Base-by-base conservation (phyloP, 2,888 invertebrate species). In the Pandemis corylana region DNA sequence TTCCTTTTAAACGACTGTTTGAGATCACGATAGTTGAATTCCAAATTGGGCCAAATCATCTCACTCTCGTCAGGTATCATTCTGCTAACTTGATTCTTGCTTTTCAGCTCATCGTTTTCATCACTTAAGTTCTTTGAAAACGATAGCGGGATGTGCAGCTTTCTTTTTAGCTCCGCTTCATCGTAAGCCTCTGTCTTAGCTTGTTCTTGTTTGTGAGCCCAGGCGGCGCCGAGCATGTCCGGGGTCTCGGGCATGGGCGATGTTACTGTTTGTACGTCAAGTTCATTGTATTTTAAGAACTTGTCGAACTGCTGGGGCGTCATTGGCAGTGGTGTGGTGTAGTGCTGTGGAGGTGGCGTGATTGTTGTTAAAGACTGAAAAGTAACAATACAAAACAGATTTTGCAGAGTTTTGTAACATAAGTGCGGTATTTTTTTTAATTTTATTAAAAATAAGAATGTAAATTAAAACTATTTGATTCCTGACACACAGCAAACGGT, bases 241-340 rank as follows among this genome's bases (percentile, higher is more conserved):
- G 71, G 51, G 0, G 59, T 20, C 9, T 66, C 70, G 7, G 53
- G n/a, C 4, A 62, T 68, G 1, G 91, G 88, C 0, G 84, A 77
- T 0, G 88, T 91, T 0, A 92, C 85, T 0, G 85, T 85, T 5
- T 79, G 0, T n/a, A 92, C 87, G 44, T 90, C 91, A 42, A 92
- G 76, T 0, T 83, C 42, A 51, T 90, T 79, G 0, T 87, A 85
- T 77, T 84, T 89, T 0, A 92, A 82, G 77, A 92, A 92, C 3
- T 81, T 85, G 1, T 90, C 78, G 68, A 92, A 92, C 0, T 89
- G 88, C 0, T 78, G 61, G 3, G 77, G 78, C 9, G 77, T 80
- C 92, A 92, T 92, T 10, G 92, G 92, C 5, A 92, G 53, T 0
- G 90, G 91, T 0, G 90, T 90, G n/a, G 83, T 80, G 71, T 84